Evolutionary conservation across 2,797 vertebrate species (phyloP).

Genomic region (Hafferia zeledoni): DNA sequence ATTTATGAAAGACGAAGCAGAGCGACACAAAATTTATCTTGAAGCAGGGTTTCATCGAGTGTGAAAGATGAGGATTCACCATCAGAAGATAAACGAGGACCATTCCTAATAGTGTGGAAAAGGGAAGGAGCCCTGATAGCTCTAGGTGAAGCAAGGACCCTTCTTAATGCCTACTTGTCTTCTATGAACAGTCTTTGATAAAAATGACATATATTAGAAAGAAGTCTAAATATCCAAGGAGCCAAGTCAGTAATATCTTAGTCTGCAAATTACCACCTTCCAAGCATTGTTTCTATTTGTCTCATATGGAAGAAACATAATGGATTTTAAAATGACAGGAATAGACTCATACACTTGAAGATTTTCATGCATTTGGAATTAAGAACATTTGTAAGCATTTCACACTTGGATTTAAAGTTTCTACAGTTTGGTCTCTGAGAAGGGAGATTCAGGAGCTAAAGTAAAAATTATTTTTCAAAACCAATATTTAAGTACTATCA

Average conservation of each 20-base stretch:
- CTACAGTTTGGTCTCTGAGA: background rate
- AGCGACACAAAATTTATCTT: background rate
- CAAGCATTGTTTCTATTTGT: background rate
- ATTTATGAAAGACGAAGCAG: background rate
- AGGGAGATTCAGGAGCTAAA: background rate
- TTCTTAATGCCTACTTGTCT: background rate
- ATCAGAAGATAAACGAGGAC: conserved; percentile 6
- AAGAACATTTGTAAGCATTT: background rate
- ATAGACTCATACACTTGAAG: background rate
- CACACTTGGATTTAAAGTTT: background rate
- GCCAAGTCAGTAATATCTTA: background rate
- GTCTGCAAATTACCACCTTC: background rate
- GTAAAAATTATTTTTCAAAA: background rate
- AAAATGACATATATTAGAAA: background rate
- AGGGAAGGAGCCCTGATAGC: background rate
- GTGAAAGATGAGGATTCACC: conserved; percentile 4
- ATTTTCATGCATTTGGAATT: background rate
- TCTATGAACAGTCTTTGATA: background rate
- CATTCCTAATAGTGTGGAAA: background rate
- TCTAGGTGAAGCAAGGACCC: background rate
- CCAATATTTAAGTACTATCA: background rate
- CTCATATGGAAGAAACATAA: background rate
- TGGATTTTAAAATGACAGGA: background rate
- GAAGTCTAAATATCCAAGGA: background rate
- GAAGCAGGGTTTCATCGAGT: background rate